Conservation (phyloP, 2,888 invertebrate species). For the Cephus pygmeus region DNA sequence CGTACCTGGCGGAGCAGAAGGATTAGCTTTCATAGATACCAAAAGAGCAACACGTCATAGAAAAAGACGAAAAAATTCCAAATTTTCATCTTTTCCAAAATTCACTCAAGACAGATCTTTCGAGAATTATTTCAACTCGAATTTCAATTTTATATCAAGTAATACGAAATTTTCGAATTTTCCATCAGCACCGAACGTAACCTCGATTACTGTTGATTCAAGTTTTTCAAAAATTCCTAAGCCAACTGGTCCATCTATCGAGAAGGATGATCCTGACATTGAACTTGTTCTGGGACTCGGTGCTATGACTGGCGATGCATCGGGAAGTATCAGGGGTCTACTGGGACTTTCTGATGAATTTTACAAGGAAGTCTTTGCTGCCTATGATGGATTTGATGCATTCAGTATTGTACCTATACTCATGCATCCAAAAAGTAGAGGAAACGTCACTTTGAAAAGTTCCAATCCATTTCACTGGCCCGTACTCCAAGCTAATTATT, state of each 20-base stretch:
- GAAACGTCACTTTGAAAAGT: conserved; percentile 77
- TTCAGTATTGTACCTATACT: conserved; percentile 81
- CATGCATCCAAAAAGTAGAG: conserved; percentile 80
- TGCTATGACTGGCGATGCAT: conserved; percentile 78
- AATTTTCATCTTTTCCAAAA: neutral
- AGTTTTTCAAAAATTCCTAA: neutral
- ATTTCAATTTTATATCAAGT: neutral
- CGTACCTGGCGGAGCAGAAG: conserved; percentile 82
- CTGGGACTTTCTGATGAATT: conserved; percentile 75
- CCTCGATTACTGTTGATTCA: conserved; percentile 21
- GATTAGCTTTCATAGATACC: conserved; percentile 79
- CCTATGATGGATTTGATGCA: conserved; percentile 68
- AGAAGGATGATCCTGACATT: conserved; percentile 77
- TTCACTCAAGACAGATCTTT: neutral
- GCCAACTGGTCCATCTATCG: conserved; percentile 34
- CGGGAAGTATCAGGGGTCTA: conserved; percentile 74
- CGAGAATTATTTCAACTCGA: neutral
- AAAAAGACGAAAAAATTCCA: conserved; percentile 8
- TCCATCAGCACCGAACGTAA: conserved; percentile 11
- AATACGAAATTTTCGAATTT: neutral
- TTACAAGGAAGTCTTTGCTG: conserved; percentile 70
- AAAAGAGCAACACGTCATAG: conserved; percentile 49
- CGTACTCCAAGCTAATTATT: conserved; percentile 84
- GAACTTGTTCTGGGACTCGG: conserved; percentile 85
- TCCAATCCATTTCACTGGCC: conserved; percentile 82